phyloP scores from a whole-genome alignment of 2,888 invertebrate genomes.

The Pseudanteris insignis region DNA sequence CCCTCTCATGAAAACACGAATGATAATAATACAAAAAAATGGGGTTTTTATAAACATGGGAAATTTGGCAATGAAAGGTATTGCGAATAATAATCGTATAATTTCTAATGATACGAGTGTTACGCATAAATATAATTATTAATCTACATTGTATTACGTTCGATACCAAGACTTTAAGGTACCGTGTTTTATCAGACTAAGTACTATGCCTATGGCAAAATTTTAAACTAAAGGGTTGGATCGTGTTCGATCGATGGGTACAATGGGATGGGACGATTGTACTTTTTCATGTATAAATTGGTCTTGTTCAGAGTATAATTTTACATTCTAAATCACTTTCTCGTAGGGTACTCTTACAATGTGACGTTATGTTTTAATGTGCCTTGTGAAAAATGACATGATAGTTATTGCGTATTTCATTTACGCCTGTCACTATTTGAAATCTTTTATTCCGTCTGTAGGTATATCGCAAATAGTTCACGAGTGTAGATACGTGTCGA shows the following conservation, averaged over 20 bases:
- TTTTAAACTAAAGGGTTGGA: conserved; percentile 34
- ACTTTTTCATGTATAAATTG: conserved; percentile 22
- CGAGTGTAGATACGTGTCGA: conserved; percentile 49
- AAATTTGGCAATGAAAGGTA: conserved; percentile 29
- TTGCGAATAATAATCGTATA: conserved; percentile 28
- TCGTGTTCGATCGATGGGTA: conserved; percentile 24
- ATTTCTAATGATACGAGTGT: conserved; percentile 30
- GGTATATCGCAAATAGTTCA: conserved; percentile 38
- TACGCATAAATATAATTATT: too few relatives aligned
- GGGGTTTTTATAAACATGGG: conserved; percentile 40
- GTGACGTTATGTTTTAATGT: conserved; percentile 32
- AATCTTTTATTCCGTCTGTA: conserved; percentile 33
- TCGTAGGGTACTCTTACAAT: conserved; percentile 26
- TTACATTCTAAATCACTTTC: conserved; percentile 12
- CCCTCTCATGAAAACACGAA: too few relatives aligned
- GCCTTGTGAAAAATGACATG: conserved; percentile 34
- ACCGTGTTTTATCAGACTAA: conserved; percentile 26
- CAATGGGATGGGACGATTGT: conserved; percentile 28
- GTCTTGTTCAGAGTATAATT: conserved; percentile 15
- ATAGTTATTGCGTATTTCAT: conserved; percentile 19
- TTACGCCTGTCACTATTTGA: conserved; percentile 25
- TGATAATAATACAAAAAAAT: too few relatives aligned
- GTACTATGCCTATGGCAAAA: conserved; percentile 40
- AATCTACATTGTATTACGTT: conserved; percentile 4
- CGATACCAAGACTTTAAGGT: conserved; percentile 30